A percentile compares a stretch with the other conserved stretches of the same genome.
phyloP scores from a whole-genome alignment of 2,797 vertebrate species.

The Falco columbarius region DNA sequence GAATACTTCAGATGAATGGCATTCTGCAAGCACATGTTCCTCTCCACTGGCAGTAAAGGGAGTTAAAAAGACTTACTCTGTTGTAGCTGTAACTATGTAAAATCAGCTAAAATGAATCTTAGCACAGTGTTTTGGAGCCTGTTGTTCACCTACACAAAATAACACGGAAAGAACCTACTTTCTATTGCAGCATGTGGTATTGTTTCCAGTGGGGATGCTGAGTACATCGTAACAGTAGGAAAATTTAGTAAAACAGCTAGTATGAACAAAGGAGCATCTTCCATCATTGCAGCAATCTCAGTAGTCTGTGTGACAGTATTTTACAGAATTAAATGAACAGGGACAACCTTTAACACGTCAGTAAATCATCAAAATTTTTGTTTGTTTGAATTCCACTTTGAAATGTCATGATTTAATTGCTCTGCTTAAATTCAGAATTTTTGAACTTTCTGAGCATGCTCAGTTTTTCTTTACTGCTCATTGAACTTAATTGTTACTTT shows the following conservation, averaged over 20 bases:
- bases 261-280: not conserved
- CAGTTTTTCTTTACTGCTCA: not conserved
- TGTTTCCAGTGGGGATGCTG: not conserved
- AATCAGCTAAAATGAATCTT: not conserved
- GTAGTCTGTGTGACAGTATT: not conserved
- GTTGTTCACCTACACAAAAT: not conserved
- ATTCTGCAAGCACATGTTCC: not conserved
- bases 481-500: not conserved
- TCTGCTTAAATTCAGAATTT: not conserved
- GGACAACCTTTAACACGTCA: not conserved
- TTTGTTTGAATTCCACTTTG: not conserved
- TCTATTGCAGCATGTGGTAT: not conserved
- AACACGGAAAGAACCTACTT: not conserved
- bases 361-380: not conserved
- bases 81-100: not conserved
- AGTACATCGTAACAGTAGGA: not conserved
- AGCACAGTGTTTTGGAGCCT: not conserved
- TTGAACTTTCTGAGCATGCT: not conserved
- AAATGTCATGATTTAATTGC: not conserved
- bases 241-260: not conserved
- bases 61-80: not conserved
- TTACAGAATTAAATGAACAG: not conserved
- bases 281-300: not conserved
- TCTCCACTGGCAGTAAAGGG: not conserved
- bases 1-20: not conserved